Base-by-base conservation (phyloP, 2,797 vertebrate genomes). In the Triplophysa yarkandensis region DNA sequence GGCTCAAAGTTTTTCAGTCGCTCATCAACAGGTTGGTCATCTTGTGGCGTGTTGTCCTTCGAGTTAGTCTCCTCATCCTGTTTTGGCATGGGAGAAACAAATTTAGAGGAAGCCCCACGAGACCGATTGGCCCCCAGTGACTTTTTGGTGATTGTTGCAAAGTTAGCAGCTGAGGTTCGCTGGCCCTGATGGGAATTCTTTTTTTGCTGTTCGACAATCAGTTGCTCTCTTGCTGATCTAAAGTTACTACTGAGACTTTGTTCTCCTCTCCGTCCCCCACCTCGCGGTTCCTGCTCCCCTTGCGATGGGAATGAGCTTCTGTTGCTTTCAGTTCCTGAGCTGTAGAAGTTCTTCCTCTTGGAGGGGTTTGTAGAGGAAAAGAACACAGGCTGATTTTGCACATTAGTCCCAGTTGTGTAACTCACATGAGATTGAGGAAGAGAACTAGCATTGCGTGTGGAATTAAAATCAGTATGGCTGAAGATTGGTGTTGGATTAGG, bases 1-100 rank as follows among this genome's bases (percentile, higher is more conserved):
- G 98, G 95, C 77, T 99, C 98, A 81, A 99, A 90, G 83, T 92
- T 96, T 82, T 95, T 98, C 73, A 99, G 85, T 16, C 91, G 89
- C 54, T 98, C 95, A 60, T 99, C 95, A 57, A 89, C 0, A 4
- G 91, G 89, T 57, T 84, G 82, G 32, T 80, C 68, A 10, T 91
- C 89, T 81, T 85, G 78, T n/a, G 68, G 65, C 11, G 76, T 44
- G 1, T 44, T 72, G 3, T 39, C 21, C 2, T 81, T 77, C 0
- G 0, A 36, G 0, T 55, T 81, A 21, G 76, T 83, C 36, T 91
- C 92, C 16, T 87, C 92, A 0, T 95, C 95, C 73, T 92, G 93
- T 60, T 91, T 94, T 0, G 92, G 91, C 48, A 98, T 69, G 0
- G 97, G 97, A 70, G 97, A 95, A 76, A 98, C 89, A 81, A 98